Evolutionary conservation across 92 coral and sea anemone species (phyloP).

Genomic region (Epizoanthus fatuus): DNA sequence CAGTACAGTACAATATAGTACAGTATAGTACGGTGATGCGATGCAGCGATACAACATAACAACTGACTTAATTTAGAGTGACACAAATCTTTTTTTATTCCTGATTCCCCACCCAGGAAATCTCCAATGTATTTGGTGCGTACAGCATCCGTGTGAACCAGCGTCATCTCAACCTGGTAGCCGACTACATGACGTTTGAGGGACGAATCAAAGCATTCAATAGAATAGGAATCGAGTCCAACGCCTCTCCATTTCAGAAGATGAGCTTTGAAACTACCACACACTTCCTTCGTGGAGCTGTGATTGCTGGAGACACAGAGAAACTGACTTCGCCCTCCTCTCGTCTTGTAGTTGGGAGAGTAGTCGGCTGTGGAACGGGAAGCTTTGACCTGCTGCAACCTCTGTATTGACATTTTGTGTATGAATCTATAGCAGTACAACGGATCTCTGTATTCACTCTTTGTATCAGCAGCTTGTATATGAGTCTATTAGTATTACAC

Average conservation of each 20-base stretch:
- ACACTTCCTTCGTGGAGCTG: constrained; percentile 95
- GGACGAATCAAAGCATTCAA: constrained; percentile 98
- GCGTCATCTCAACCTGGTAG: constrained; percentile 92
- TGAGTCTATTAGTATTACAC: too few species aligned
- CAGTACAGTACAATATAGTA: too few species aligned
- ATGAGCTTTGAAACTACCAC: constrained; percentile 99
- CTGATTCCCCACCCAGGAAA: constrained; percentile 67
- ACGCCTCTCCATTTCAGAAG: constrained; percentile 98
- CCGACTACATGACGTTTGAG: constrained; percentile 99
- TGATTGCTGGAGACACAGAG: constrained; percentile 93
- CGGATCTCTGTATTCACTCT: too few species aligned
- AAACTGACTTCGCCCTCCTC: constrained; percentile 92
- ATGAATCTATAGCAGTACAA: too few species aligned
- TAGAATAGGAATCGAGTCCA: constrained; percentile 94
- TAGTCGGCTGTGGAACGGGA: constrained; percentile 95
- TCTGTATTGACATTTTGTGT: constrained; percentile 45
- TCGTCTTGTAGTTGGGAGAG: constrained; percentile 94
- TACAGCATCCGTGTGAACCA: constrained; percentile 94
- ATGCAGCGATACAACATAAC: too few species aligned
- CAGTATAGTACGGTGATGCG: too few species aligned
- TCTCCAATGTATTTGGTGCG: constrained; percentile 93
- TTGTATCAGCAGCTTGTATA: too few species aligned
- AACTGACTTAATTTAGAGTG: too few species aligned
- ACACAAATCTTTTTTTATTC: not conserved
- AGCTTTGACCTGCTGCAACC: constrained; percentile 93